Base-by-base conservation (phyloP, 2,113 vertebrate genomes). In the Corythornis cristatus region DNA sequence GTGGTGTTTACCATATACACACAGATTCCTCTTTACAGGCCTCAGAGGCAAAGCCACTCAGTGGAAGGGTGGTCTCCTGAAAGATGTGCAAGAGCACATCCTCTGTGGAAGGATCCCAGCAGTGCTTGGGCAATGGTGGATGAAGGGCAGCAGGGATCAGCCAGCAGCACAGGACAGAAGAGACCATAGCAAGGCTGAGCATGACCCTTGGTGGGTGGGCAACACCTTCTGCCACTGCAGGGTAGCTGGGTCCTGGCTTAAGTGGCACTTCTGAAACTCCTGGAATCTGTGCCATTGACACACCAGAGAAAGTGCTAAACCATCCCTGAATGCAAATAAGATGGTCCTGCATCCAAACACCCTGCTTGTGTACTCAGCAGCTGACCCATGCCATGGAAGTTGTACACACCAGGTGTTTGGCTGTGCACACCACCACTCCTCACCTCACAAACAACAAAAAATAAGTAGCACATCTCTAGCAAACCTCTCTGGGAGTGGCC, bases 381-480 rank as follows among this genome's bases (percentile, higher is more conserved):
- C 43, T 58, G 57, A 66, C 0, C 1, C 57, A 29, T 0, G 1
- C 12, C 46, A 51, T 0, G 1, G 22, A 79, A 65, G 37, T 22
- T 67, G 43, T 9, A 23, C 22, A 35, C 0, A 5, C 3, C 1
- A 3, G 2, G 23, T 29, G 35, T 56, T 37, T 64, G 14, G 14
- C 20, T 83, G 61, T 16, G 16, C 13, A 43, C 20, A n/a, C 19
- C 43, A 43, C 15, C 42, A 23, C 37, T 56, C 42, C 61, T 81
- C 46, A 60, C 15, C 10, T 50, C 46, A 51, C 15, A 60, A 51
- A 37, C 37, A 37, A 37, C 37, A 37, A 37, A 37, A 86, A 85
- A 60, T 4, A 1, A 81, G 23, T 20, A 48, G 8, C 8, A 14
- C 5, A 5, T 28, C 48, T 79, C 28, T 8, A 62, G 26, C 15